A percentile compares a stretch with the other conserved stretches of the same genome.
These are phyloP conservation scores for Bolborhynchus lineola DNA, from an alignment of 2,113 vertebrate genomes.

Conservation along the genomic window DNA sequence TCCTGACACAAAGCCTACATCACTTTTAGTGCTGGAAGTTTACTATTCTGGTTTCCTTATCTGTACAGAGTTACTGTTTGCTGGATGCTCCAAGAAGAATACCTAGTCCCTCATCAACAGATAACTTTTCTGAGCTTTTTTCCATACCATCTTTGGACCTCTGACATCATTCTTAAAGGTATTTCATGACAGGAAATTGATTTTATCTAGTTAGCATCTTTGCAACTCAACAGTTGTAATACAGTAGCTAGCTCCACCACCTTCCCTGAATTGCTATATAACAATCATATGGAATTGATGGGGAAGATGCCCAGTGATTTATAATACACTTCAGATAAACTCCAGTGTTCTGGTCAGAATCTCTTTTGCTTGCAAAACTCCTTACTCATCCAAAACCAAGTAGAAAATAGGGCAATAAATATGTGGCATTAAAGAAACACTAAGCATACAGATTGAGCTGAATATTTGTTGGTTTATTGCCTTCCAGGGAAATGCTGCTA, in stretches of 20 bases:
- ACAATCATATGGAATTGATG: not conserved
- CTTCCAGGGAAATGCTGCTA: slow-evolving; percentile 24
- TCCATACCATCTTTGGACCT: not conserved
- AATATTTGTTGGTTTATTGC: not conserved
- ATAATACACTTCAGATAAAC: fast-evolving
- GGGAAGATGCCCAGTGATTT: not conserved
- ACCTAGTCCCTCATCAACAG: not conserved
- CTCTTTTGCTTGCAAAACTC: not conserved
- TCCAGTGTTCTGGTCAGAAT: not conserved
- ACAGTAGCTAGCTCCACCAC: fast-evolving
- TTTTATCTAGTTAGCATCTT: not conserved
- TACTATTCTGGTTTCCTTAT: not conserved
- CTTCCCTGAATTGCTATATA: not conserved
- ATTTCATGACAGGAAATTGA: not conserved
- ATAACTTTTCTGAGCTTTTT: not conserved
- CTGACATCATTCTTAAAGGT: not conserved
- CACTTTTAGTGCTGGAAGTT: not conserved
- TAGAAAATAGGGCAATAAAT: not conserved
- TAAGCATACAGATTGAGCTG: not conserved
- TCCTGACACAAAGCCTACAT: not conserved
- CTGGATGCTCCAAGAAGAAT: not conserved
- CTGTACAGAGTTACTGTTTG: not conserved
- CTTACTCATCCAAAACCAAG: not conserved
- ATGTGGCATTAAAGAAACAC: fast-evolving
- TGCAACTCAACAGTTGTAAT: not conserved